Percentiles rank a stretch among this genome's conserved stretches.
phyloP scores from a whole-genome alignment of 2,797 vertebrate genomes.

The Acridotheres tristis region DNA sequence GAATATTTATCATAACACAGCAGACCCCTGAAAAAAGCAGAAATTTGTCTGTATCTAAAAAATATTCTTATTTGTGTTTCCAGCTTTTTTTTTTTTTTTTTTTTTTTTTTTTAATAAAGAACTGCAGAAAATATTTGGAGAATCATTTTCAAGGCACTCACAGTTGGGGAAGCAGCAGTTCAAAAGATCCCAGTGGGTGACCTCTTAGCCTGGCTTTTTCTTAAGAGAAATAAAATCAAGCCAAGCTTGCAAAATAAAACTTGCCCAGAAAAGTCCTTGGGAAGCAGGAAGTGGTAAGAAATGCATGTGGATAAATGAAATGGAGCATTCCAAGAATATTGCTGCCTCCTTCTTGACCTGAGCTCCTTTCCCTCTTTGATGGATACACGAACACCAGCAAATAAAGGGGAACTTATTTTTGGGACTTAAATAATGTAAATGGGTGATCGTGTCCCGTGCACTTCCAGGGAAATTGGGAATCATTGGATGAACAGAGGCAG shows the following conservation, averaged over 20 bases:
- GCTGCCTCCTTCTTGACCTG: not conserved
- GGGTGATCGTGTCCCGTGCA: rapidly evolving
- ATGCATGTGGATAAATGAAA: not conserved
- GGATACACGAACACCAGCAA: not conserved
- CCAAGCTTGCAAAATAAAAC: slow-evolving; percentile 14
- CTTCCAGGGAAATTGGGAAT: not conserved
- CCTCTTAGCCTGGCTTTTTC: slow-evolving; percentile 16
- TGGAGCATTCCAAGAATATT: not conserved
- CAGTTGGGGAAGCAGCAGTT: not conserved
- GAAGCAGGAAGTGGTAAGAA: not conserved
- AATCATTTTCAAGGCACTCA: not conserved
- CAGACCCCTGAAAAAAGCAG: not conserved
- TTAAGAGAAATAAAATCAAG: slow-evolving; percentile 26
- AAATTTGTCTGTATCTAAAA: not conserved
- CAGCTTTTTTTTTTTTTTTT: not conserved
- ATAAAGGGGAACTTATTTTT: not conserved
- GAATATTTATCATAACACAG: not conserved
- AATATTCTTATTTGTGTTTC: not conserved
- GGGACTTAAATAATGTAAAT: not conserved
- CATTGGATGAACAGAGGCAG: not conserved
- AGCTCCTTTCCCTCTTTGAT: not conserved
- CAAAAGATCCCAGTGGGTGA: slow-evolving; percentile 26
- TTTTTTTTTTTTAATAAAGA: not conserved
- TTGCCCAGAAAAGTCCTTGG: not conserved
- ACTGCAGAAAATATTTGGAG: not conserved